Evolutionary conservation across 2,113 vertebrate genomes (phyloP), one percentile per base, ranked within the genome.

Genomic region (Picathartes gymnocephalus): DNA sequence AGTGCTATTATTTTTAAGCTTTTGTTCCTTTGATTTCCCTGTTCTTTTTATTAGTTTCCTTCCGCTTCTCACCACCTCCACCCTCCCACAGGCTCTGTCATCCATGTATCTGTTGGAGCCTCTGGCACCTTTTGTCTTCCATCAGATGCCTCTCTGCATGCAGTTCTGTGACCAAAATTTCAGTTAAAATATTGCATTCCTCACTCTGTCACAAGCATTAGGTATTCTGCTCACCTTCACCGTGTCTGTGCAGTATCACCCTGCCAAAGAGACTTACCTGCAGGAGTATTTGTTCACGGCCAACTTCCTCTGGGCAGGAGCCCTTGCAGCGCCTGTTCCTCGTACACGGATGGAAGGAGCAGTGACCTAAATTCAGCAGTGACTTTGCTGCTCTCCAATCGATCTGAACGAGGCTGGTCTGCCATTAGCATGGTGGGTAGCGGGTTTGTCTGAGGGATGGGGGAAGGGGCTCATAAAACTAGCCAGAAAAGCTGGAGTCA

Each of bases 81-180:
- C 15, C 47, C 18, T 70, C 31, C 31, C 71, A 23, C 42, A 70
- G 42, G 10, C 15, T 35, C 10, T 48, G 71, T 17, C 0, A 0
- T 56, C 42, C 1, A 0, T 14, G 35, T 37, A 28, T 77, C 31
- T 77, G 1, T 2, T 24, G 60, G 81, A 73, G 35, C 44, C 54
- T 50, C 61, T 35, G 51, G 47, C 39, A 6, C 39, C 42, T 45
- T 18, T 8, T 53, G 37, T 31, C 30, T 60, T 35, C 60, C 22
- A n/a, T 30, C 0, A 0, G 40, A 28, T 57, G n/a, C 25, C 25
- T 33, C 57, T 44, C 16, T 35, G 61, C 40, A 6, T 0, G 1
- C 53, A n/a, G 4, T 44, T 51, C 57, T 30, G 16, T 17, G 54
- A 31, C 30, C 40, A 27, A 90, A 35, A 58, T 19, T 50, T 10